phyloP scores from a whole-genome alignment of 2,888 invertebrate genomes.

The Caenorhabditis drosophilae region DNA sequence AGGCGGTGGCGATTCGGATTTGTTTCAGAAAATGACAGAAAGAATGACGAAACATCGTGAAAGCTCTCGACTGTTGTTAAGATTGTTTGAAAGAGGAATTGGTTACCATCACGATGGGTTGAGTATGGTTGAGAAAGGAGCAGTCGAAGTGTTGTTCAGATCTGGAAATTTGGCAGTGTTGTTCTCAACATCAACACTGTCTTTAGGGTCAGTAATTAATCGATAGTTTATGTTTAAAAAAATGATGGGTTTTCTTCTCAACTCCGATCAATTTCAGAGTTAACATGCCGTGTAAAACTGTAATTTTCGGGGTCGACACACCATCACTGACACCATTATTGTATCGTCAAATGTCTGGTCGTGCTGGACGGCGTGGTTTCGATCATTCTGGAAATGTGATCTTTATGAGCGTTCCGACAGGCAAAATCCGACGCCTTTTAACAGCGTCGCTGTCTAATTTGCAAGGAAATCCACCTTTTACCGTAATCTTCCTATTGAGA shows the following conservation, averaged over 20 bases:
- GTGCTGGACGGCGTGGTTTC: slow-evolving; percentile 68
- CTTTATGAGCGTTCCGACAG: slow-evolving; percentile 65
- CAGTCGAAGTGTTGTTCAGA: slow-evolving; percentile 67
- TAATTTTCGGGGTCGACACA: slow-evolving; percentile 67
- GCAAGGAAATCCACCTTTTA: slow-evolving; percentile 67
- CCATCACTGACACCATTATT: slow-evolving; percentile 62
- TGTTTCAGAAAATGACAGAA: slow-evolving; percentile 60
- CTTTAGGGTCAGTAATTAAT: slow-evolving; percentile 58
- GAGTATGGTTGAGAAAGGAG: slow-evolving; percentile 59
- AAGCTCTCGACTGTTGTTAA: slow-evolving; percentile 51
- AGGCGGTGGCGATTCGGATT: slow-evolving; percentile 51
- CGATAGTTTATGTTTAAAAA: background rate
- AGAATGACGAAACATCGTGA: slow-evolving; percentile 53
- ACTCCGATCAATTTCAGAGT: slow-evolving; percentile 51
- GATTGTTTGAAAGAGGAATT: slow-evolving; percentile 66
- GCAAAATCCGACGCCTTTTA: slow-evolving; percentile 67
- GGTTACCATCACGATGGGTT: slow-evolving; percentile 67
- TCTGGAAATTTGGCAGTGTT: slow-evolving; percentile 63
- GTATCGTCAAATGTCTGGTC: slow-evolving; percentile 68
- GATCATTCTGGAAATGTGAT: slow-evolving; percentile 67
- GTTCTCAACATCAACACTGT: slow-evolving; percentile 67
- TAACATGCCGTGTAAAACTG: slow-evolving; percentile 69
- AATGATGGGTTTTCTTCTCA: background rate
- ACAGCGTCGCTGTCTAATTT: slow-evolving; percentile 65
- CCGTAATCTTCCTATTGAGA: slow-evolving; percentile 61